These are phyloP conservation scores for Octodon degus DNA, from an alignment of 2,113 vertebrate genomes.

Conservation along the genomic window DNA sequence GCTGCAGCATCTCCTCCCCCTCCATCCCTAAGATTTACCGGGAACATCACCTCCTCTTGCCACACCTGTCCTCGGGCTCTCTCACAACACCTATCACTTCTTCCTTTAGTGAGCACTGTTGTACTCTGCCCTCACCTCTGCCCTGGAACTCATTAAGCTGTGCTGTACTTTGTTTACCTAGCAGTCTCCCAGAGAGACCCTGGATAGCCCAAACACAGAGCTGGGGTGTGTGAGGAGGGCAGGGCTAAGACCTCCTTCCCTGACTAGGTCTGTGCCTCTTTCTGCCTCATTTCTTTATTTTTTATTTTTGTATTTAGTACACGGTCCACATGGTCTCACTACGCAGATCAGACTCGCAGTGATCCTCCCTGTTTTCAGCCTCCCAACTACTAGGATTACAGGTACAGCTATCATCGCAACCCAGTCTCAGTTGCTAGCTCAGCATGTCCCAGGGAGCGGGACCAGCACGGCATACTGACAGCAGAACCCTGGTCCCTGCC, in stretches of 20 bases:
- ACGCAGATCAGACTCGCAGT: too few species aligned
- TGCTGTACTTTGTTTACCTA: background rate
- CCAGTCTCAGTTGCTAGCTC: too few species aligned
- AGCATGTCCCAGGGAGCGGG: too few species aligned
- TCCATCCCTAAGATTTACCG: background rate
- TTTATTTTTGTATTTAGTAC: too few species aligned
- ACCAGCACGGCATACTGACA: too few species aligned
- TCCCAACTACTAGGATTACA: too few species aligned
- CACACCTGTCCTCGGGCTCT: background rate
- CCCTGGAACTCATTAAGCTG: background rate
- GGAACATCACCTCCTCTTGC: background rate
- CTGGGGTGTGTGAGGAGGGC: background rate
- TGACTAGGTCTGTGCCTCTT: background rate
- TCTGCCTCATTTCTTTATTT: background rate
- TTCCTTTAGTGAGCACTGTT: background rate
- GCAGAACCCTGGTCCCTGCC: too few species aligned
- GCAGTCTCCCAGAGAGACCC: background rate
- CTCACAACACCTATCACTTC: background rate
- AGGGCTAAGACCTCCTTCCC: background rate
- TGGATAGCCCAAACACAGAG: background rate
- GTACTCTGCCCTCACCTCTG: background rate
- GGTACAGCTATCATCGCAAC: too few species aligned
- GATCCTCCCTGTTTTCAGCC: too few species aligned
- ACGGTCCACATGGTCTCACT: too few species aligned
- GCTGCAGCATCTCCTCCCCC: background rate